Conservation (phyloP, 2,113 vertebrate species). For the Chloropsis hardwickii region DNA sequence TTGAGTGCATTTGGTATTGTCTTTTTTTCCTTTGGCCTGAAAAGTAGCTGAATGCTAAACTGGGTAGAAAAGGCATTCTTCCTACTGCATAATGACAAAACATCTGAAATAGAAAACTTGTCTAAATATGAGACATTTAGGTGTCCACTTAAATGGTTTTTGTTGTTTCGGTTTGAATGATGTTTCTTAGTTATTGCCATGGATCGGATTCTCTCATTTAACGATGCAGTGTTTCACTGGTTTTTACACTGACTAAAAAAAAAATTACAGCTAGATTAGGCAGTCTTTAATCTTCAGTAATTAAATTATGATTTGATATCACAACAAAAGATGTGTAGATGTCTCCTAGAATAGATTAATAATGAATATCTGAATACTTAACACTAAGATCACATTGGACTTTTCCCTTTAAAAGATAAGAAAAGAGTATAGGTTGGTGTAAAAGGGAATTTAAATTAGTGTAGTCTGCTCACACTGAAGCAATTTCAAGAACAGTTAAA, state of each 20-base stretch:
- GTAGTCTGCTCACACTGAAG: not conserved
- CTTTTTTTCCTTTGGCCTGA: not conserved
- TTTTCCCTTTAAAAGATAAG: not conserved
- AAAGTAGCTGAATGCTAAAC: not conserved
- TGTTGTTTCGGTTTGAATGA: not conserved
- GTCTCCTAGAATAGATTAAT: not conserved
- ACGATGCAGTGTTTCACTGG: not conserved
- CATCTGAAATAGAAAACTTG: not conserved
- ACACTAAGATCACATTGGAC: not conserved
- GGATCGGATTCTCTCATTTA: not conserved
- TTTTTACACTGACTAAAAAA: not conserved
- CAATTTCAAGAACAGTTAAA: not conserved
- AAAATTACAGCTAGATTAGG: not conserved
- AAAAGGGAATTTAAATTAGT: not conserved
- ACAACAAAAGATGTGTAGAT: not conserved
- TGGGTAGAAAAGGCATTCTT: not conserved
- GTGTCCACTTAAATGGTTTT: not conserved
- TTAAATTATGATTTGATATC: constrained; percentile 10
- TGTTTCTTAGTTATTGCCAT: not conserved
- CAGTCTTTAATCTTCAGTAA: constrained; percentile 9
- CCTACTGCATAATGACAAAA: not conserved
- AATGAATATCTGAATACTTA: not conserved
- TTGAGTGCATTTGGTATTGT: not conserved
- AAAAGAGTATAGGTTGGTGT: not conserved
- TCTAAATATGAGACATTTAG: not conserved